These are phyloP conservation scores for Atta colombica DNA, from an alignment of 1,140 invertebrate species.

Conservation along the genomic window DNA sequence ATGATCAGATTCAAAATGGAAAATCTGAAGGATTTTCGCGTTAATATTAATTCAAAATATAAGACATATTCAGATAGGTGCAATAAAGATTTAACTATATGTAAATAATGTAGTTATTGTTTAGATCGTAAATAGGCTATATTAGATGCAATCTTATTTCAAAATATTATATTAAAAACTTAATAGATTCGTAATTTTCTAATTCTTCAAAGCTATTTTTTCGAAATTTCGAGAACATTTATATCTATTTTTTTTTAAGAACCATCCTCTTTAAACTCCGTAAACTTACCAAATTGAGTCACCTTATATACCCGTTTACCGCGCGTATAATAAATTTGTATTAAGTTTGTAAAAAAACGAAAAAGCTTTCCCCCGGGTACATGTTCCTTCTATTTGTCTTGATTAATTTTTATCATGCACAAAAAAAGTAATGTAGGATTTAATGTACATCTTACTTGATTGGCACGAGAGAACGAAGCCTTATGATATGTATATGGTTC, in stretches of 20 bases:
- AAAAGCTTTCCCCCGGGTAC: not conserved
- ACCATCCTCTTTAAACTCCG: not conserved
- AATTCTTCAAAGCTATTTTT: not conserved
- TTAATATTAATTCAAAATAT: too few relatives aligned
- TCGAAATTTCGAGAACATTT: not conserved
- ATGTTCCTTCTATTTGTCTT: not conserved
- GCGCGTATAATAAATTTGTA: not conserved
- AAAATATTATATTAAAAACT: too few relatives aligned
- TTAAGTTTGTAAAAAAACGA: not conserved
- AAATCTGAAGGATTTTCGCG: too few relatives aligned
- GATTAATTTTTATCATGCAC: not conserved
- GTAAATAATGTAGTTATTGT: too few relatives aligned
- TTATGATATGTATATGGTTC: slow-evolving; percentile 76
- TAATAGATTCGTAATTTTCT: too few relatives aligned
- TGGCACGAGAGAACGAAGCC: slow-evolving; percentile 78
- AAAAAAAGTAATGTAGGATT: slow-evolving; percentile 15
- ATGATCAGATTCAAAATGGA: too few relatives aligned
- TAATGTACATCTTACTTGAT: slow-evolving; percentile 73
- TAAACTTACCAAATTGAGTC: not conserved
- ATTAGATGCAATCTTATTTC: too few relatives aligned
- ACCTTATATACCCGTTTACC: not conserved
- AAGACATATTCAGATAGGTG: too few relatives aligned
- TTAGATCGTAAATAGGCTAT: too few relatives aligned
- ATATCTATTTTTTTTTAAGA: not conserved
- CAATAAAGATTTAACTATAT: too few relatives aligned